Evolutionary conservation across 2,797 vertebrate species (phyloP), one percentile per base, ranked within the genome.

Genomic region (Chanos chanos): DNA sequence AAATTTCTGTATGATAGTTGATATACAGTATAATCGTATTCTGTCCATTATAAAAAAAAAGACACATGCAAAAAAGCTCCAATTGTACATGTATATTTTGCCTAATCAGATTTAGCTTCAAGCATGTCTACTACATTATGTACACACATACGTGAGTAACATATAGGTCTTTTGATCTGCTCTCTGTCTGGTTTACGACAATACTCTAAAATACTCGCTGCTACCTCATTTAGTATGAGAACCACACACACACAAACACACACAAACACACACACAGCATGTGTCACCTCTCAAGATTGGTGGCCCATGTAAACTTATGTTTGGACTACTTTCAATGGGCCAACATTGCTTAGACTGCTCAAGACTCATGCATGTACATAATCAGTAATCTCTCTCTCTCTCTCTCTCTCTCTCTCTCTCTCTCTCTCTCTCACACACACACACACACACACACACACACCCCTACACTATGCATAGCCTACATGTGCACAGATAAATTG

Each of bases 31-130:
- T 81, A 85, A 83, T 83, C 18, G 16, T 88, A 80, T 77, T 80
- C 84, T 86, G 89, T 87, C 89, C 87, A 76, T 88, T 86, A 78
- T 81, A 81, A 85, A 90, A 81, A 85, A 90, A 90, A 92, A 90
- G 86, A 92, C 88, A 93, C 93, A 95, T 96, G 95, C 93, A 94
- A 83, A 85, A 69, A 86, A 83, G 82, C 80, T 88, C 88, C 83
- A 80, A 77, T 89, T 85, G 66, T 81, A 88, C 83, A 85, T 63
- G 77, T 83, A 81, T 70, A 73, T 45, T 72, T 70, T 77, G 74
- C 67, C 81, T 87, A 86, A 84, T 64, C 80, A 67, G 40, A n/a
- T 87, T 85, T 82, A 76, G 84, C 87, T 80, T 82, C 75, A 86
- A 89, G 89, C 87, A 87, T 84, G n/a, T n/a, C 86, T 82, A 88